These are phyloP conservation scores for Dynastes tityus DNA, from an alignment of 2,888 invertebrate genomes.

Conservation along the genomic window DNA sequence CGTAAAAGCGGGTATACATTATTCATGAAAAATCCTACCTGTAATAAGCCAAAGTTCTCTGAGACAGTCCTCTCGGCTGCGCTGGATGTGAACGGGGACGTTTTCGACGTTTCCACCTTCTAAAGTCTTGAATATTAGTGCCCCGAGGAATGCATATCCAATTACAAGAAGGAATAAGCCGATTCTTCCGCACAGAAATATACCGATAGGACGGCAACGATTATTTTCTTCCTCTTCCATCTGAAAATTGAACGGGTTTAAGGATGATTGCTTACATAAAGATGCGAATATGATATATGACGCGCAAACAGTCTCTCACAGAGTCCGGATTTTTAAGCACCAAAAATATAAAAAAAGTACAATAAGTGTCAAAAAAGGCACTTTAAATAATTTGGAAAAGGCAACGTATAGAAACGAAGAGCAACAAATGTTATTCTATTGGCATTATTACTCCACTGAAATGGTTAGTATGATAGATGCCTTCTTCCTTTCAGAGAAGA, in stretches of 20 bases:
- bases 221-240: constrained; percentile 62
- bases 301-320: too few relatives aligned
- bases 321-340: too few relatives aligned
- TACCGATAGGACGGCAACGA: constrained; percentile 58
- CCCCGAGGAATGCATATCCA: constrained; percentile 68
- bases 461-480: too few relatives aligned
- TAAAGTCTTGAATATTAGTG: constrained; percentile 66
- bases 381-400: too few relatives aligned
- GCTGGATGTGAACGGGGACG: constrained; percentile 63
- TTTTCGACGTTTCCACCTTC: constrained; percentile 64
- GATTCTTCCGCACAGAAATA: constrained; percentile 68
- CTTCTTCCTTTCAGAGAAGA: too few relatives aligned
- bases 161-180: constrained; percentile 67
- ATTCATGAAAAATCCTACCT: constrained; percentile 72
- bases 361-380: too few relatives aligned
- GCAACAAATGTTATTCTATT: too few relatives aligned
- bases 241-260: constrained; percentile 58
- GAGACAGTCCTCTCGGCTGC: constrained; percentile 73
- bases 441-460: too few relatives aligned
- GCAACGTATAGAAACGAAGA: too few relatives aligned
- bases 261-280: neutral
- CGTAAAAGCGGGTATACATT: constrained; percentile 28
- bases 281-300: too few relatives aligned
- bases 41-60: constrained; percentile 86
- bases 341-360: too few relatives aligned